Evolutionary conservation across 2,888 invertebrate genomes (phyloP).

Genomic region (Leptogaster cylindrica): DNA sequence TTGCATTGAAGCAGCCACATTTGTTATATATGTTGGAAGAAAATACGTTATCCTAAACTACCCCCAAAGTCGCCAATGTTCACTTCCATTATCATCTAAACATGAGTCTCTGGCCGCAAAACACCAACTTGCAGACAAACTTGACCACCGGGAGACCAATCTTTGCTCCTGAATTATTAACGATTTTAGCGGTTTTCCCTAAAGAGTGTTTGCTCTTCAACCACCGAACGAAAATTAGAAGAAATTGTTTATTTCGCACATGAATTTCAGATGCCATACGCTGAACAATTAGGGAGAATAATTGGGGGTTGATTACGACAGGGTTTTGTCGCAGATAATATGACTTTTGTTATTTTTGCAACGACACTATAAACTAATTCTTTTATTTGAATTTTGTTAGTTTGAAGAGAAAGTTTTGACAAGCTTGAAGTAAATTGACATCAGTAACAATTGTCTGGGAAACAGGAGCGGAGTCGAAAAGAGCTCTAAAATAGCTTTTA

Average conservation of each 20-base stretch:
- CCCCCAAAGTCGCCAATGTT: constrained; percentile 17
- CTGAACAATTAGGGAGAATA: neutral
- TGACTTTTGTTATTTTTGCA: no score
- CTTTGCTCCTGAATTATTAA: constrained; percentile 40
- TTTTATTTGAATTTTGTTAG: no score
- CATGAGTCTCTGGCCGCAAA: constrained; percentile 32
- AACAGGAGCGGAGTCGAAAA: no score
- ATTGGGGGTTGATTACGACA: no score
- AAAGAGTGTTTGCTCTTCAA: constrained; percentile 32
- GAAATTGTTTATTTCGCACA: constrained; percentile 30
- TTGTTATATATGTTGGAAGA: constrained; percentile 18
- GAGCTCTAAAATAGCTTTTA: no score
- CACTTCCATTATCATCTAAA: constrained; percentile 32
- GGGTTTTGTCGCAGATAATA: no score
- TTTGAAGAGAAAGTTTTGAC: no score
- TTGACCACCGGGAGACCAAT: constrained; percentile 42
- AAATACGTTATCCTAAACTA: constrained; percentile 23
- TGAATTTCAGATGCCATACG: neutral
- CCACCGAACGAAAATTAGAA: constrained; percentile 33
- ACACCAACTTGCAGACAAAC: constrained; percentile 42
- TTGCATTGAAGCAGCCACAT: neutral
- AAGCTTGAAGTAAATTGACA: no score
- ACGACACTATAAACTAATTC: no score
- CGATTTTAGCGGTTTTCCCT: constrained; percentile 30
- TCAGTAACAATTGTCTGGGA: no score